Conservation (phyloP, 2,888 invertebrate species). For the Coelopa pilipes region DNA sequence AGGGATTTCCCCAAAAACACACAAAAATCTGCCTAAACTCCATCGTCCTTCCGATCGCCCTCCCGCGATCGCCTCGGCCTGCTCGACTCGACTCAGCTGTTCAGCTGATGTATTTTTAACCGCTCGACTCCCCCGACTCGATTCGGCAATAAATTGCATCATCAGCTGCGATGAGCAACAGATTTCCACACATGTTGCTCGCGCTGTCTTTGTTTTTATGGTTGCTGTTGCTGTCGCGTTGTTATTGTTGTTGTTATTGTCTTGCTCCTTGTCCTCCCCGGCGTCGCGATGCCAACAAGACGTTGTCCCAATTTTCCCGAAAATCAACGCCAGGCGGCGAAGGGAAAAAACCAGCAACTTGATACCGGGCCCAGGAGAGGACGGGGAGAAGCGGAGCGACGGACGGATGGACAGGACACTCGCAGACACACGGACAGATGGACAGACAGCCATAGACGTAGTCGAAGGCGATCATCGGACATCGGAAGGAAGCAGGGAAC, state of each 20-base stretch:
- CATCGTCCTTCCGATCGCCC: no score
- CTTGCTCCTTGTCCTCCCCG: neutral
- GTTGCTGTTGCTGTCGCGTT: neutral
- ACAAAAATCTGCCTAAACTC: neutral
- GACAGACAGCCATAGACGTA: no score
- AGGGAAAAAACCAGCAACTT: neutral
- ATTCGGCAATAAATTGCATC: slow-evolving; percentile 10
- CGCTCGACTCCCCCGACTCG: neutral
- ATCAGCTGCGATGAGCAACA: slow-evolving; percentile 16
- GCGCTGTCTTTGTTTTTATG: no score
- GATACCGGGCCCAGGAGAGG: no score
- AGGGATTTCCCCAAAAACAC: slow-evolving; percentile 17
- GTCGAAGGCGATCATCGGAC: no score
- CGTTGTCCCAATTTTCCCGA: neutral
- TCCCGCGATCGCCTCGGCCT: neutral
- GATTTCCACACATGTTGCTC: slow-evolving; percentile 14
- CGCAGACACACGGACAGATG: no score
- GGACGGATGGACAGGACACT: no score
- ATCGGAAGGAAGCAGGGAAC: no score
- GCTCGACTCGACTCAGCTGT: neutral
- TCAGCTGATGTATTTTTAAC: slow-evolving; percentile 2
- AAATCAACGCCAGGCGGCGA: neutral
- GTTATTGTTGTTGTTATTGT: no score
- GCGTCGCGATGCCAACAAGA: neutral
- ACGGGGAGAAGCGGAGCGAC: no score